Base-by-base conservation (phyloP, 1,140 invertebrate species). In the Dendroctonus ponderosae region DNA sequence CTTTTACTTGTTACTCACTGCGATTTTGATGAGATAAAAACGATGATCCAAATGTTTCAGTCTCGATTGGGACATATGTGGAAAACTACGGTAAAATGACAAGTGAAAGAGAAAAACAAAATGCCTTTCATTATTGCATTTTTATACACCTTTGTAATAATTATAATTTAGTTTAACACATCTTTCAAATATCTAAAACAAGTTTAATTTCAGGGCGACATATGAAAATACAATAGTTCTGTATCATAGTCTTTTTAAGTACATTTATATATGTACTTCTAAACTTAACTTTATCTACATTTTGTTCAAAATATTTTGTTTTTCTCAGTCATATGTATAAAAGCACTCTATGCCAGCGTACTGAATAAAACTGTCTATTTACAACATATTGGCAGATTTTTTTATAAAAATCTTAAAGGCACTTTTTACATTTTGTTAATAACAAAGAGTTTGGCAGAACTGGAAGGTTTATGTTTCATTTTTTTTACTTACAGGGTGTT, bases 401-500 rank as follows among this genome's bases (percentile, higher is more conserved):
- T 60, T n/a, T 61, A 15, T 49, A 50, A 66, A 73, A 60, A 70
- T 74, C 62, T 75, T 71, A 75, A 77, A 78, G 75, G 77, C 75
- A 76, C 75, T 76, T 78, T 74, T 73, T 74, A 75, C 72, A 76
- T 69, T 69, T 74, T 71, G 71, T 73, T 68, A 74, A 42, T 56
- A 68, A 58, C 42, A 42, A 67, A 49, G 57, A 12, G 62, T 62
- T 75, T 77, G 74, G 73, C 72, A 78, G 76, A 74, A 73, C 72
- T 78, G 77, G 77, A 78, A 78, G 77, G 77, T 78, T 74, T 66
- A 73, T 73, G 77, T 78, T 76, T 74, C 71, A 67, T 66, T 56
- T 57, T n/a, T 7, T 62, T 69, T 67, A 69, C 68, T 60, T 72
- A 71, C 64, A 69, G 54, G 15, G 40, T 54, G 40, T 49, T 5